Evolutionary conservation across 2,797 vertebrate species (phyloP).

Genomic region (Numenius phaeopus): DNA sequence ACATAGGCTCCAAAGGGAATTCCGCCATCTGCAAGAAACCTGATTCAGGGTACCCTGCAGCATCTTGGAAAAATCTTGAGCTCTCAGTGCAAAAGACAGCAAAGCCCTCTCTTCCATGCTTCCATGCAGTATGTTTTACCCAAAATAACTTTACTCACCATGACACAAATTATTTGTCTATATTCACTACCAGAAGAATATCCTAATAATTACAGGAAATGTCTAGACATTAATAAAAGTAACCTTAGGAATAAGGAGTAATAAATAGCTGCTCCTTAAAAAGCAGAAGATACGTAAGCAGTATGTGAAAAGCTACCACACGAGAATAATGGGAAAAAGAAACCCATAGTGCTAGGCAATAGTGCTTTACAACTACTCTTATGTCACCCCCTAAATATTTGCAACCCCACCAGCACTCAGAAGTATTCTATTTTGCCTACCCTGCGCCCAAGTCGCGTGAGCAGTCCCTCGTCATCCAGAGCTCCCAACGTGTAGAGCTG

Average conservation of each 20-base stretch:
- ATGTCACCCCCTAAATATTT: neutral
- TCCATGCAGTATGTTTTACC: neutral
- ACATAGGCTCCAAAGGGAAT: slow-evolving; percentile 98
- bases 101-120: neutral
- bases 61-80: neutral
- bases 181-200: neutral
- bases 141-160: neutral
- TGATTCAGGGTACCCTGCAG: neutral
- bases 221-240: neutral
- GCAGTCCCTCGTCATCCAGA: slow-evolving; percentile 95
- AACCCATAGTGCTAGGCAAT: neutral
- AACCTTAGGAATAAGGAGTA: neutral
- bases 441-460: slow-evolving; percentile 94
- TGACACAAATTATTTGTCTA: neutral
- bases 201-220: neutral
- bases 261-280: neutral
- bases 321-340: neutral
- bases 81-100: neutral
- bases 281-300: neutral
- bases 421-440: slow-evolving; percentile 73
- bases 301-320: neutral
- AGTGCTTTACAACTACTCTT: neutral
- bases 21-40: slow-evolving; percentile 91
- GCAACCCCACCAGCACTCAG: neutral
- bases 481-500: slow-evolving; percentile 97